These are phyloP conservation scores for Barypeithes pellucidus DNA, from an alignment of 2,888 invertebrate species.

Conservation along the genomic window DNA sequence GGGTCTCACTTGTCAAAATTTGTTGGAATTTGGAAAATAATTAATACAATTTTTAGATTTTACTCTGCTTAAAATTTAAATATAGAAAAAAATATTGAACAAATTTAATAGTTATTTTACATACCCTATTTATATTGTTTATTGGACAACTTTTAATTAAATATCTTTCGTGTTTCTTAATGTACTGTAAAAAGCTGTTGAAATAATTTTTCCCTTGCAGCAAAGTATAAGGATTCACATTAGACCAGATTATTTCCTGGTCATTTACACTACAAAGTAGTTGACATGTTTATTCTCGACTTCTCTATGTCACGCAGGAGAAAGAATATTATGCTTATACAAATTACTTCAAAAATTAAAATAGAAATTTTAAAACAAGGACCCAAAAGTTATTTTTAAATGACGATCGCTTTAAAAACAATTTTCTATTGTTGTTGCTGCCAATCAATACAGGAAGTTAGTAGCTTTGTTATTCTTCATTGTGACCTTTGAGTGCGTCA, in stretches of 20 bases:
- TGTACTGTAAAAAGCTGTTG: background rate
- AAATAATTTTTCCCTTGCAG: slow-evolving; percentile 1
- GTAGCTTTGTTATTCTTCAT: background rate
- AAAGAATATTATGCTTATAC: background rate
- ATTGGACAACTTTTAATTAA: no score
- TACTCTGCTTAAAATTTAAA: no score
- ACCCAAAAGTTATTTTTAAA: background rate
- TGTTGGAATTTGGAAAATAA: slow-evolving; percentile 4
- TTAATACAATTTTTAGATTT: slow-evolving; percentile 20
- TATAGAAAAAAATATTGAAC: no score
- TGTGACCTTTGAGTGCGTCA: no score
- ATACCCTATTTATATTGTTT: no score
- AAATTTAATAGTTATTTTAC: no score
- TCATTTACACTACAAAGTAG: slow-evolving; percentile 20
- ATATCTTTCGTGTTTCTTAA: no score
- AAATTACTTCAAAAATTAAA: slow-evolving; percentile 8
- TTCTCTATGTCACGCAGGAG: slow-evolving; percentile 3
- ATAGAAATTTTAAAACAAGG: slow-evolving; percentile 28
- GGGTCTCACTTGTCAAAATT: slow-evolving; percentile 23
- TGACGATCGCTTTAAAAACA: slow-evolving; percentile 29
- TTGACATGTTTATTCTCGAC: slow-evolving; percentile 28
- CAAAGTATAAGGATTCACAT: slow-evolving; percentile 9
- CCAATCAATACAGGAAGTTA: background rate
- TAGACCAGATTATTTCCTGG: slow-evolving; percentile 26
- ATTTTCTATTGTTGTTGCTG: slow-evolving; percentile 11